Conservation (phyloP, 2,113 vertebrate genomes). For the Bettongia penicillata region DNA sequence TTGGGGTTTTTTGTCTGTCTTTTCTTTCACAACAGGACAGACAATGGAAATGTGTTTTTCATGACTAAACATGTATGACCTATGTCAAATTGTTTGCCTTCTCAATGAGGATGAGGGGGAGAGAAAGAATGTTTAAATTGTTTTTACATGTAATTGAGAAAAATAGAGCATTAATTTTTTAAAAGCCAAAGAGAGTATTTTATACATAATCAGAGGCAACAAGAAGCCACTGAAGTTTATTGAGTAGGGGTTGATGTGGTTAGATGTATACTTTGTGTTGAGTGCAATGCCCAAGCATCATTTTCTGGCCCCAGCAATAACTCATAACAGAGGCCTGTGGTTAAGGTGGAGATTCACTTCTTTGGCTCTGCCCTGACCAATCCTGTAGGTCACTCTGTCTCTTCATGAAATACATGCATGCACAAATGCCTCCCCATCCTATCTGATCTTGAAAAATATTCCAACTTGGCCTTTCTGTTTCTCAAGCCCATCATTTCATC, state of each 20-base stretch:
- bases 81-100: too few species aligned
- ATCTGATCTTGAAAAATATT: neutral
- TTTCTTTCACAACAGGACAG: too few species aligned
- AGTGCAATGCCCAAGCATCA: neutral
- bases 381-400: too few species aligned
- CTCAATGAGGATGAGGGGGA: too few species aligned
- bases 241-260: neutral
- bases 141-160: too few species aligned
- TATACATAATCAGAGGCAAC: neutral
- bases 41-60: too few species aligned
- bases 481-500: neutral
- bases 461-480: neutral
- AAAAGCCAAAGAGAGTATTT: neutral
- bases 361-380: too few species aligned
- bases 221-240: neutral
- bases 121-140: too few species aligned
- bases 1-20: too few species aligned
- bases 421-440: too few species aligned
- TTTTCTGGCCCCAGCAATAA: neutral
- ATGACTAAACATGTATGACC: too few species aligned
- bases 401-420: neutral
- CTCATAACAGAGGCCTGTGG: neutral
- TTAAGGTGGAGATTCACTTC: neutral
- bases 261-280: neutral
- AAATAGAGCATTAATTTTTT: neutral